A percentile compares a stretch with the other conserved stretches of the same genome.
These are phyloP conservation scores for Drosophila formosana DNA, from an alignment of 2,888 invertebrate genomes.

Conservation along the genomic window DNA sequence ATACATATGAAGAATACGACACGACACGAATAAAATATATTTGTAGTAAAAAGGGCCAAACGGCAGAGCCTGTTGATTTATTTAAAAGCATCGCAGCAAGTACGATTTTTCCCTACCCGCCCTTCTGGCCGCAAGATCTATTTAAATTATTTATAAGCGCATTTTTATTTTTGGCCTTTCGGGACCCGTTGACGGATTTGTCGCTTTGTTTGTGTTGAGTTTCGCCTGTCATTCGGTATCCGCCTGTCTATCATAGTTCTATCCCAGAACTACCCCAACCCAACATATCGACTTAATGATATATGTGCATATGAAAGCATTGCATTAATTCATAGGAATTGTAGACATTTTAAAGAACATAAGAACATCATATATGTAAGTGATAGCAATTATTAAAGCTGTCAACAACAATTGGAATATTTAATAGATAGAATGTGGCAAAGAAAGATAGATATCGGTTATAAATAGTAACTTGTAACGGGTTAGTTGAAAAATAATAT, in stretches of 20 bases:
- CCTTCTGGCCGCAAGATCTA: slow-evolving; percentile 15
- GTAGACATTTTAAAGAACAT: background rate
- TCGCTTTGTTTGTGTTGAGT: slow-evolving; percentile 67
- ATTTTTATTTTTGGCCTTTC: slow-evolving; percentile 75
- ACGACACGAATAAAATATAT: background rate
- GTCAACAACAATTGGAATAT: slow-evolving; percentile 10
- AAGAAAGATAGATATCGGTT: background rate
- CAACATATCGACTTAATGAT: slow-evolving; percentile 30
- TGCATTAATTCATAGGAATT: slow-evolving; percentile 11
- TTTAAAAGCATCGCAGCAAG: slow-evolving; percentile 47
- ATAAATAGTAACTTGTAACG: too few relatives aligned
- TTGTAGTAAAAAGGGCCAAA: slow-evolving; percentile 5
- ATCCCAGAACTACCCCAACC: slow-evolving; percentile 12
- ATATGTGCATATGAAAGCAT: slow-evolving; percentile 12
- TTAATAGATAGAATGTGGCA: background rate
- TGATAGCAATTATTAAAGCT: slow-evolving; percentile 15
- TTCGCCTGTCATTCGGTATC: slow-evolving; percentile 64
- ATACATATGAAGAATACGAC: background rate
- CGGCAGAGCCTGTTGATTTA: slow-evolving; percentile 43
- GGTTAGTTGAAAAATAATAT: too few relatives aligned
- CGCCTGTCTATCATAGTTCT: slow-evolving; percentile 51
- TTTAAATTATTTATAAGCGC: slow-evolving; percentile 74
- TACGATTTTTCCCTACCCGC: slow-evolving; percentile 15
- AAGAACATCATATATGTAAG: slow-evolving; percentile 8
- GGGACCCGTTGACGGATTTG: slow-evolving; percentile 70